Conservation (phyloP, 2,113 vertebrate genomes). For the Gymnogyps californianus region DNA sequence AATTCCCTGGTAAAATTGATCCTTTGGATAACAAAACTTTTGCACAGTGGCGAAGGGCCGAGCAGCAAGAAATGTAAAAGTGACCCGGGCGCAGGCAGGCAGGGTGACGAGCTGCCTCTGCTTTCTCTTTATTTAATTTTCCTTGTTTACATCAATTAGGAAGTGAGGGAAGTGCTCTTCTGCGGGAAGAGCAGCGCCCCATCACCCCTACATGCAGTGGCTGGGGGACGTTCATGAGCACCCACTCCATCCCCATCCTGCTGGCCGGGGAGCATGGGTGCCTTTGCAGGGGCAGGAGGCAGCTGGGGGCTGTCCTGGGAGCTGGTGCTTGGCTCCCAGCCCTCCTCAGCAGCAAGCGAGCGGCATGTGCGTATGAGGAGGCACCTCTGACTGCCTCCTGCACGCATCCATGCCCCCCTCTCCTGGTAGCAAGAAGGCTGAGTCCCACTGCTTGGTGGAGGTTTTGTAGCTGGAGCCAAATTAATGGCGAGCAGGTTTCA, state of each 20-base stretch:
- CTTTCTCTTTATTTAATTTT: not conserved
- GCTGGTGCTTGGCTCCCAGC: not conserved
- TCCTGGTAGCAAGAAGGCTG: not conserved
- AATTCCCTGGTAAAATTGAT: constrained; percentile 49
- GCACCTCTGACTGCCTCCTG: not conserved
- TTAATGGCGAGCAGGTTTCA: accelerated
- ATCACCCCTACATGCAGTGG: not conserved
- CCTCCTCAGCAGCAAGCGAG: not conserved
- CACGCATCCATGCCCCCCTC: accelerated
- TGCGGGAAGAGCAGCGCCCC: not conserved
- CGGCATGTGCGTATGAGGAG: accelerated
- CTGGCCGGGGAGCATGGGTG: not conserved
- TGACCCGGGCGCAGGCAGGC: not conserved
- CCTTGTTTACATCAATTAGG: not conserved
- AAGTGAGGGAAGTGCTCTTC: not conserved
- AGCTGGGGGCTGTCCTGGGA: not conserved
- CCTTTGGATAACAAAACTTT: not conserved
- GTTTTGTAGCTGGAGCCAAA: not conserved
- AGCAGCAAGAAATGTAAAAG: not conserved
- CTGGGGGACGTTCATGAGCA: not conserved
- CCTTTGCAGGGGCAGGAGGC: not conserved
- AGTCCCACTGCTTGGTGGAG: accelerated
- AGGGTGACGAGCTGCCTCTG: not conserved
- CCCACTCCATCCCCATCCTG: not conserved
- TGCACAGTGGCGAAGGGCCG: not conserved